Percentiles rank a stretch among this genome's conserved stretches.
Conservation (phyloP, 2,888 invertebrate species). For the Cataglyphis altisquamis region DNA sequence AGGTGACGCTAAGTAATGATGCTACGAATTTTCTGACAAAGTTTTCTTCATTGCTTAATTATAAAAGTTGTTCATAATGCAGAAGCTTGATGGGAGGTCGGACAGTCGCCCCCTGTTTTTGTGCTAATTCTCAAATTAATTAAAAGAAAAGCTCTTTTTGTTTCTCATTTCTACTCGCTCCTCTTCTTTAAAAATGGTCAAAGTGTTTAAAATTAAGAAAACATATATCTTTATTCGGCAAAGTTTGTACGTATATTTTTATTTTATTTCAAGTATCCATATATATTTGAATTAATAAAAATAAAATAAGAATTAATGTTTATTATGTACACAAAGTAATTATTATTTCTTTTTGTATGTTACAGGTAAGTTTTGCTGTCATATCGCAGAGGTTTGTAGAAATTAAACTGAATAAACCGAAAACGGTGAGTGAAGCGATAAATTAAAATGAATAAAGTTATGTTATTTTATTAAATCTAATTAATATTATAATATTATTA, state of each 20-base stretch:
- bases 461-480: not conserved
- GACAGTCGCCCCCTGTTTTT: constrained; percentile 53
- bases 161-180: constrained; percentile 13
- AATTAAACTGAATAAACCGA: not conserved
- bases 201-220: constrained; percentile 43
- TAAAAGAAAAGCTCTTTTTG: constrained; percentile 73
- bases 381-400: not conserved
- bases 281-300: constrained; percentile 1
- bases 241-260: not conserved
- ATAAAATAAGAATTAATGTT: not conserved
- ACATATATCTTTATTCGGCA: constrained; percentile 11
- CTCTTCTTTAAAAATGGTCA: constrained; percentile 53
- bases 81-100: constrained; percentile 63
- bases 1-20: constrained; percentile 51
- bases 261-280: not conserved
- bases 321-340: not conserved
- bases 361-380: constrained; percentile 76
- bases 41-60: constrained; percentile 78
- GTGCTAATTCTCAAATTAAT: constrained; percentile 77
- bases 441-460: constrained; percentile 23
- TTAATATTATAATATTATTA: not conserved
- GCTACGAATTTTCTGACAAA: constrained; percentile 72
- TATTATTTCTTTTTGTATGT: constrained; percentile 70
- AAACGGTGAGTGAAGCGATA: constrained; percentile 29
- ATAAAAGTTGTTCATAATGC: constrained; percentile 79